Evolutionary conservation across 2,888 invertebrate genomes (phyloP), one percentile per base, ranked within the genome.

Genomic region (Oegoconia quadripuncta): DNA sequence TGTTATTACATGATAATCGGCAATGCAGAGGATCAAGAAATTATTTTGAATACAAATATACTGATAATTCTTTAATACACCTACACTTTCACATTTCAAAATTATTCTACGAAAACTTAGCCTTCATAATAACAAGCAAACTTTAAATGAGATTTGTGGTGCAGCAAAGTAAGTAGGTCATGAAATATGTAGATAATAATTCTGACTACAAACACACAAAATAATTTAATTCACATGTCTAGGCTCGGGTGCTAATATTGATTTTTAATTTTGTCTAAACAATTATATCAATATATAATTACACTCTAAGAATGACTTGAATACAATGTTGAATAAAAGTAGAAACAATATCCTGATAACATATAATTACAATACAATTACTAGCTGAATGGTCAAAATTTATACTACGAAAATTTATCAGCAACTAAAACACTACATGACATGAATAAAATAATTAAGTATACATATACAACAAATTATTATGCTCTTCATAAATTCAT

Each of bases 1-100:
- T 81, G 75, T 86, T n/a, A n/a, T n/a, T 86, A 84, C 84, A 84
- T 81, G 75, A 81, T 79, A 81, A 83, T 84, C 86, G 84, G 86
- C 86, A 86, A 86, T 87, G 86, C 84, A 86, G 78, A 87, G 79
- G 75, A 76, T 74, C 69, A 73, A 84, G 75, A 81, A 84, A 84
- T 77, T 70, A 83, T 82, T 67, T 77, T 72, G 64, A 78, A 78
- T 82, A 83, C 72, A 80, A 83, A 78, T 80, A 77, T 81, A 81
- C 72, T 76, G 77, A 80, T 70, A 76, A 77, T 70, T 75, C 62
- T 77, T 81, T 69, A 76, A 70, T 81, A 82, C 75, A 78, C 60
- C 80, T 82, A 84, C 71, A 77, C 66, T 76, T 80, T 71, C 77
- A 81, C 75, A 73, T 70, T 69, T 71, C 70, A 65, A 75, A 76